phyloP scores from a whole-genome alignment of 2,113 vertebrate species.

The Platysternon megacephalum region DNA sequence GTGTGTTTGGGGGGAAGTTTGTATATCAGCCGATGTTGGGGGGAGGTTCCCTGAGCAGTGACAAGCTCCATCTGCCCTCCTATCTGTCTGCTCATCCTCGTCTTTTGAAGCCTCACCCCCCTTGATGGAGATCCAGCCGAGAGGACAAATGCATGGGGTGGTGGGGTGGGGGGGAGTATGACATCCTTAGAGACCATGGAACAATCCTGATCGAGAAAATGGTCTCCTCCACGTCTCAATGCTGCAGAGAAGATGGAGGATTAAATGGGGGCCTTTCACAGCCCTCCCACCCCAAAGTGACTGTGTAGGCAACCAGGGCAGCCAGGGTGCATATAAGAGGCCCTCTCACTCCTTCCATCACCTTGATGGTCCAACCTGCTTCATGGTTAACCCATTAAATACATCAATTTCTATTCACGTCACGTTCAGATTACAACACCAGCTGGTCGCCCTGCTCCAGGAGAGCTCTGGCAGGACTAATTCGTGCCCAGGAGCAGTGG shows the following conservation, averaged over 20 bases:
- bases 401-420: neutral
- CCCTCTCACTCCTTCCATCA: neutral
- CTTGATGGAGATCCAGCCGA: no score
- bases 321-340: rapidly evolving
- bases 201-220: neutral
- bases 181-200: neutral
- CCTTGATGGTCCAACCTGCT: neutral
- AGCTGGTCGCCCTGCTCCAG: neutral
- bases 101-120: neutral
- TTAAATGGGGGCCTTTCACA: neutral
- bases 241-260: neutral
- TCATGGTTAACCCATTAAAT: neutral
- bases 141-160: neutral
- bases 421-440: neutral
- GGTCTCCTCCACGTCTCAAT: neutral
- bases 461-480: neutral
- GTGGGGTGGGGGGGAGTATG: neutral
- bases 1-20: neutral
- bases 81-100: neutral
- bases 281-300: neutral
- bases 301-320: rapidly evolving
- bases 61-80: neutral
- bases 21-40: neutral
- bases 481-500: neutral
- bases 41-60: neutral